These are phyloP conservation scores for Drosophila orena DNA, from an alignment of 1,140 invertebrate species.

Conservation along the genomic window DNA sequence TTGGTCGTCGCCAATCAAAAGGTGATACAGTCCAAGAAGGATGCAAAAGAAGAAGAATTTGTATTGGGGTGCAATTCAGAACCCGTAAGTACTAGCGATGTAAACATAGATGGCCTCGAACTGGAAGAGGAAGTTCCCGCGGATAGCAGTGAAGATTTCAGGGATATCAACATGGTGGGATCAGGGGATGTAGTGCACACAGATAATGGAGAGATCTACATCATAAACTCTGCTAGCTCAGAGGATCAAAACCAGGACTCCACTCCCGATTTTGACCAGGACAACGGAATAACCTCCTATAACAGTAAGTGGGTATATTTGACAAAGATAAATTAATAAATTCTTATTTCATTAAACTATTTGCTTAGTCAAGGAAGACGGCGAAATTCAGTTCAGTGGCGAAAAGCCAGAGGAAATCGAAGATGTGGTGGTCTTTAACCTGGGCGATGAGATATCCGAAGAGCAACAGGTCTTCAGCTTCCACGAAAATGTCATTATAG, in stretches of 20 bases:
- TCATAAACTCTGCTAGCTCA: conserved; percentile 47
- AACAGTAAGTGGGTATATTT: conserved; percentile 54
- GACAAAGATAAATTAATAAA: neutral
- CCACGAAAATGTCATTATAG: conserved; percentile 61
- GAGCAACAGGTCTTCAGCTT: conserved; percentile 57
- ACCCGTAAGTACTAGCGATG: neutral
- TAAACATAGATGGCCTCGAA: conserved; percentile 29
- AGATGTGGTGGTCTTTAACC: conserved; percentile 80
- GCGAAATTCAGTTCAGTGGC: conserved; percentile 73
- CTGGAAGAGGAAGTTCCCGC: conserved; percentile 23
- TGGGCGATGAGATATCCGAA: conserved; percentile 40
- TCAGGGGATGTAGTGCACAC: conserved; percentile 40
- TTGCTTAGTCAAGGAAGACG: conserved; percentile 68
- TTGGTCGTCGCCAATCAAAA: neutral
- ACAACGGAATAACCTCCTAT: conserved; percentile 66
- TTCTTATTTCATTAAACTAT: neutral
- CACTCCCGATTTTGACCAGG: conserved; percentile 40
- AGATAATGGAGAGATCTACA: conserved; percentile 61
- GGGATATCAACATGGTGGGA: conserved; percentile 44
- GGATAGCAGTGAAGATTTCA: conserved; percentile 11
- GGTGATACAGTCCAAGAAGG: neutral
- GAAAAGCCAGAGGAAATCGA: conserved; percentile 41
- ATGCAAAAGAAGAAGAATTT: conserved; percentile 1
- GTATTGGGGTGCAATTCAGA: conserved; percentile 1
- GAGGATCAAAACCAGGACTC: conserved; percentile 31